Conservation (phyloP, 2,888 invertebrate species). For the Eueremaeus valkanovi region DNA sequence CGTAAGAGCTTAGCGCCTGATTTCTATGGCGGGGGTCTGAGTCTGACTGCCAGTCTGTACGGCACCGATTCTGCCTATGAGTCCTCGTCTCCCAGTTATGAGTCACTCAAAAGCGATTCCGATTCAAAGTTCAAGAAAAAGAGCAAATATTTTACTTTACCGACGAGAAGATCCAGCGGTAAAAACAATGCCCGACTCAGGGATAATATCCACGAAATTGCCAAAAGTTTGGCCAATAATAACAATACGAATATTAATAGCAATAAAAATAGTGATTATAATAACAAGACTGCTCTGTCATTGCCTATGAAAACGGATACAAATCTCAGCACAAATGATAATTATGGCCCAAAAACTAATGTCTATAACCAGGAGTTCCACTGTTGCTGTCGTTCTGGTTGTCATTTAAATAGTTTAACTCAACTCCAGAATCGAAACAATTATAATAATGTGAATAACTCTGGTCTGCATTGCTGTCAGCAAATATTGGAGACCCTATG, state of each 20-base stretch:
- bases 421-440: background rate
- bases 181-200: background rate
- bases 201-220: constrained; percentile 19
- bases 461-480: constrained; percentile 34
- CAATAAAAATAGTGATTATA: background rate
- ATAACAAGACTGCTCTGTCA: background rate
- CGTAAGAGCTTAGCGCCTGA: constrained; percentile 42
- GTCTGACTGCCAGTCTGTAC: background rate
- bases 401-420: constrained; percentile 27
- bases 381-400: constrained; percentile 39
- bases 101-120: background rate
- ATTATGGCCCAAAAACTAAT: background rate
- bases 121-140: constrained; percentile 11
- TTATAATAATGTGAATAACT: background rate
- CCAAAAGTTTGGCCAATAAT: background rate
- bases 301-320: background rate
- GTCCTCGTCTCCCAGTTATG: constrained; percentile 12
- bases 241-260: background rate
- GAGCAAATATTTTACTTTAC: constrained; percentile 25
- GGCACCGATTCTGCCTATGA: constrained; percentile 20
- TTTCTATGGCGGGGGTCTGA: constrained; percentile 44
- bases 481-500: constrained; percentile 37
- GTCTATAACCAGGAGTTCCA: constrained; percentile 25
- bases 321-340: background rate
- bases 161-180: background rate